phyloP scores from a whole-genome alignment of 1,140 invertebrate genomes.

The Bombus fervidus region DNA sequence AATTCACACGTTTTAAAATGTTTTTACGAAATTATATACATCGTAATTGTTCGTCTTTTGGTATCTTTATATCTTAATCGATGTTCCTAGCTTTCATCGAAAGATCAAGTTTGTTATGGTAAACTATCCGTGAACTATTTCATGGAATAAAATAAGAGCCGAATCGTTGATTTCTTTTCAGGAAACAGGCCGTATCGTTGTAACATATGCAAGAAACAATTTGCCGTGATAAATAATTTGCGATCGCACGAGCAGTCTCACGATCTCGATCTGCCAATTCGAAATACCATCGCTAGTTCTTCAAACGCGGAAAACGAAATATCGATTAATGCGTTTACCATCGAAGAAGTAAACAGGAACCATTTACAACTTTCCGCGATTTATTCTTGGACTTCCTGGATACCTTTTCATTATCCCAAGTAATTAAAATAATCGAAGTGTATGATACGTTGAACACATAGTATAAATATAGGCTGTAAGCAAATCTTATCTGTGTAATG shows the following conservation, averaged over 20 bases:
- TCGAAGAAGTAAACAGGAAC: slow-evolving; percentile 25
- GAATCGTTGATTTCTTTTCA: slow-evolving; percentile 76
- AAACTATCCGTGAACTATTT: no score
- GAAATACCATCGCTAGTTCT: background rate
- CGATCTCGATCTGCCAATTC: slow-evolving; percentile 69
- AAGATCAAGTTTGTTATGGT: no score
- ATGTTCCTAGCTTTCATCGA: no score
- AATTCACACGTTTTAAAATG: no score
- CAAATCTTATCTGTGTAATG: background rate
- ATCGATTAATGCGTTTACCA: background rate
- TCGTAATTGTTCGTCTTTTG: background rate
- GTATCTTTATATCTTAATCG: no score
- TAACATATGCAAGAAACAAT: slow-evolving; percentile 88
- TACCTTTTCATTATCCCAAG: slow-evolving; percentile 51
- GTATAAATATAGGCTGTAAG: background rate
- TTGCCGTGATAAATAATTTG: slow-evolving; percentile 89
- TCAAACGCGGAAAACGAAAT: background rate
- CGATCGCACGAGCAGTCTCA: slow-evolving; percentile 90
- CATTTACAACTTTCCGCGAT: slow-evolving; percentile 44
- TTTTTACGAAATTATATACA: background rate
- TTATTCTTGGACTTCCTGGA: slow-evolving; percentile 51
- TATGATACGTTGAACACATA: background rate
- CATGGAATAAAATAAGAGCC: no score
- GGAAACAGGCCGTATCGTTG: slow-evolving; percentile 90
- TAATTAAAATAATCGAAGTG: background rate